Evolutionary conservation across 2,888 invertebrate genomes (phyloP).

Genomic region (Autographa pulchrina): DNA sequence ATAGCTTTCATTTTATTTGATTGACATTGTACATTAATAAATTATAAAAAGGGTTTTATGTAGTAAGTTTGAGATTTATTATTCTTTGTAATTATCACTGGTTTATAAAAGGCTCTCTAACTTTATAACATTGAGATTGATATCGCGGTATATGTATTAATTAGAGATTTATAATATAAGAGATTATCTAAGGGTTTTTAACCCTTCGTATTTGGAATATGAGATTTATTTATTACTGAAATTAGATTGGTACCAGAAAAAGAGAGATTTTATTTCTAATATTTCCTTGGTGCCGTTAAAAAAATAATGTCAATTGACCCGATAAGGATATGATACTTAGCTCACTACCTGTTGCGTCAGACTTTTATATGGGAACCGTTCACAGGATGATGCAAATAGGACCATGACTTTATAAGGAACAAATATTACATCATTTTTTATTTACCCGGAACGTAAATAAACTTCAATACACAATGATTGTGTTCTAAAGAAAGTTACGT

Average conservation of each 20-base stretch:
- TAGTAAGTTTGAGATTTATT: neutral
- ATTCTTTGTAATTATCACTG: neutral
- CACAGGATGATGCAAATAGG: neutral
- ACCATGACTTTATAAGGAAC: neutral
- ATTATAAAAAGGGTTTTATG: too few species aligned
- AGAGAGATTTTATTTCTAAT: too few species aligned
- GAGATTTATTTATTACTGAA: too few species aligned
- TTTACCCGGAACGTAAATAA: neutral
- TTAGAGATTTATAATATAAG: neutral
- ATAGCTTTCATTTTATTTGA: neutral
- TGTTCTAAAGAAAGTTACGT: conserved; percentile 19
- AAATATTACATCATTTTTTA: neutral
- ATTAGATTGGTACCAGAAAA: too few species aligned
- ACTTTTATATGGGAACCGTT: neutral
- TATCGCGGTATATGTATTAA: neutral
- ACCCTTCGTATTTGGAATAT: too few species aligned
- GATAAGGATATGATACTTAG: too few species aligned
- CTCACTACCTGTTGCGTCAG: neutral
- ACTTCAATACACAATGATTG: neutral
- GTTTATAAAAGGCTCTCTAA: neutral
- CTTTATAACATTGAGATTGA: neutral
- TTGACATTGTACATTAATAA: conserved; percentile 4
- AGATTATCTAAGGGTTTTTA: too few species aligned
- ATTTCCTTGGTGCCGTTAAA: too few species aligned
- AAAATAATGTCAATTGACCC: too few species aligned